Percentiles rank a stretch among this genome's conserved stretches.
These are phyloP conservation scores for Crocallis elinguaria DNA, from an alignment of 2,888 invertebrate genomes.

Conservation along the genomic window DNA sequence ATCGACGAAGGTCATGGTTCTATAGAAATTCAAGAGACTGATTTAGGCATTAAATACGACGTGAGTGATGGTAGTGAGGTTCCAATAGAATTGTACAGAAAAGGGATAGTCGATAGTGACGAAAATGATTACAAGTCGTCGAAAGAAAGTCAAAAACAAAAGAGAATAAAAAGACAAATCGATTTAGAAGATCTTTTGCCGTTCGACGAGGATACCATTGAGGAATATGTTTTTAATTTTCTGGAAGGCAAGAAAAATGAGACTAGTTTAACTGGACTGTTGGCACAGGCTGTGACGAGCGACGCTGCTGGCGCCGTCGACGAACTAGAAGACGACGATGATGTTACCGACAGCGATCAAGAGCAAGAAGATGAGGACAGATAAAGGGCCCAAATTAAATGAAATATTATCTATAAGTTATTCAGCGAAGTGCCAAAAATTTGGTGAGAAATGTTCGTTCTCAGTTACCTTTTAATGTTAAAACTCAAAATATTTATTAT, in stretches of 20 bases:
- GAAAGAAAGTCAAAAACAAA: conserved; percentile 43
- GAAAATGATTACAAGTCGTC: conserved; percentile 60
- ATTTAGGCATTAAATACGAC: conserved; percentile 84
- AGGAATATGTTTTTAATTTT: conserved; percentile 72
- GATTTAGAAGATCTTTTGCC: conserved; percentile 74
- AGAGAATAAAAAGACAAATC: conserved; percentile 66
- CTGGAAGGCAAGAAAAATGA: conserved; percentile 70
- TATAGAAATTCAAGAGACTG: conserved; percentile 84
- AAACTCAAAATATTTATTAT: conserved; percentile 6
- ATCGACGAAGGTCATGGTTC: conserved; percentile 76
- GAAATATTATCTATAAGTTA: conserved; percentile 17
- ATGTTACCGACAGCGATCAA: conserved; percentile 46
- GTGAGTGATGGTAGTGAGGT: conserved; percentile 82
- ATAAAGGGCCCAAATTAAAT: conserved; percentile 39
- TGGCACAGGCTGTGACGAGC: conserved; percentile 71
- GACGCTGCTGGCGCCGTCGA: conserved; percentile 60
- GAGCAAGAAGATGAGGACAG: conserved; percentile 55
- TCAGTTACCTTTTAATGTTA: conserved; percentile 20
- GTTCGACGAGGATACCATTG: conserved; percentile 72
- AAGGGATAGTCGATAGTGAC: conserved; percentile 85
- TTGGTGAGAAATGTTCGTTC: conserved; percentile 43
- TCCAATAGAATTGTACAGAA: conserved; percentile 84
- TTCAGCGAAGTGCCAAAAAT: conserved; percentile 61
- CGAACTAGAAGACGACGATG: conserved; percentile 60
- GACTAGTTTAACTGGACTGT: conserved; percentile 67